Evolutionary conservation across 2,113 vertebrate species (phyloP).

Genomic region (Bucco capensis): DNA sequence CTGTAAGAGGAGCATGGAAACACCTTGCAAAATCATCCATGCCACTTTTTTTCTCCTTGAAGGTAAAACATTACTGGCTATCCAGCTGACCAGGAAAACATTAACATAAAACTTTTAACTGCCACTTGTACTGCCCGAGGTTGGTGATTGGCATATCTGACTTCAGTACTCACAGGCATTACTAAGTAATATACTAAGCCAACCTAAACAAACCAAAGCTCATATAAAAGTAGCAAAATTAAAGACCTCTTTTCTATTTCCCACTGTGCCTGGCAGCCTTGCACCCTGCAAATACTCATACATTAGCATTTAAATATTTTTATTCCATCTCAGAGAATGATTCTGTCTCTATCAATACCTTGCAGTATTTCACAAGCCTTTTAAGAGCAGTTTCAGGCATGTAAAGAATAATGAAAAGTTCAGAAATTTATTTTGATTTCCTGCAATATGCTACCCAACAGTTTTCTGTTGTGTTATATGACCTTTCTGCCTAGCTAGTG

Average conservation of each 20-base stretch:
- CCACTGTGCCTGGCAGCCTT: neutral
- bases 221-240: neutral
- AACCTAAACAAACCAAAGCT: neutral
- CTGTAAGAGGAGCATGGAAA: neutral
- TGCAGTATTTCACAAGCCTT: neutral
- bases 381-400: slow-evolving; percentile 51
- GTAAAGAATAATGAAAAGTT: slow-evolving; percentile 85
- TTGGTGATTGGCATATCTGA: neutral
- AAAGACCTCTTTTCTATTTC: neutral
- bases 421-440: slow-evolving; percentile 81
- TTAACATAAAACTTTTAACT: neutral
- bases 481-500: slow-evolving; percentile 89
- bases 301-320: neutral
- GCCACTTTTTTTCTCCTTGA: neutral
- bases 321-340: neutral
- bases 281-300: neutral
- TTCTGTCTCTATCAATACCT: neutral
- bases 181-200: neutral
- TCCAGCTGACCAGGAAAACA: neutral
- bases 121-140: neutral
- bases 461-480: slow-evolving; percentile 79
- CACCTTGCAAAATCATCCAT: neutral
- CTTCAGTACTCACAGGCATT: neutral
- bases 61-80: neutral
- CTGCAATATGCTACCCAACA: slow-evolving; percentile 77